Evolutionary conservation across 2,113 vertebrate genomes (phyloP), one percentile per base, ranked within the genome.

Genomic region (Rhagologus leucostigma): DNA sequence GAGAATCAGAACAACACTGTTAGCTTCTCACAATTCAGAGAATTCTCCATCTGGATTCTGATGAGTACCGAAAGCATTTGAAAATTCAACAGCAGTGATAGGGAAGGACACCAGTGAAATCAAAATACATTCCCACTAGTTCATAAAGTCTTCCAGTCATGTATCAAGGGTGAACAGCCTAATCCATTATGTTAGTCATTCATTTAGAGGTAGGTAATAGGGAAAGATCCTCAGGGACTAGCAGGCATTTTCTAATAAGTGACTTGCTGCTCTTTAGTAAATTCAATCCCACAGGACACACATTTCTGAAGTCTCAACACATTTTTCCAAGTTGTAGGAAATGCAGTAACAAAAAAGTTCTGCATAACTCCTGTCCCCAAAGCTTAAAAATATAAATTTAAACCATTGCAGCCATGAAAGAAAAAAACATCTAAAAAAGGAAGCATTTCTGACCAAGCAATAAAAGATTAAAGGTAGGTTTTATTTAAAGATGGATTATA

Each of bases 131-230:
- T 92, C 32, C 67, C 62, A 37, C 47, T 59, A 82, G 86, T 85
- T 84, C 70, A 86, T 90, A 92, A 89, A 86, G n/a, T 13, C 76
- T 55, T 78, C 84, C 49, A 94, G 80, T 83, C 90, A 71, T 74
- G 75, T 64, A 84, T 85, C 93, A 82, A 87, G 78, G 94, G 91
- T 88, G 85, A 73, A 83, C 52, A 95, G 68, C 84, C 80, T 81
- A 96, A 96, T 94, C 92, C 79, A 74, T 78, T 91, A 70, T 33
- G 21, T 82, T 92, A 95, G 77, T 89, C 96, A 91, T 94, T 94
- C 65, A 80, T 93, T 96, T 87, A 77, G 20, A 95, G 84, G 87
- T 37, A 95, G 80, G 70, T 80, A 95, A 97, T 87, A 75, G 56
- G 52, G 82, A 83, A 90, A 94, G 83, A 80, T 78, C 82, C 85